Evolutionary conservation across 1,140 invertebrate species (phyloP), one percentile per base, ranked within the genome.

Genomic region (Musca vetustissima): DNA sequence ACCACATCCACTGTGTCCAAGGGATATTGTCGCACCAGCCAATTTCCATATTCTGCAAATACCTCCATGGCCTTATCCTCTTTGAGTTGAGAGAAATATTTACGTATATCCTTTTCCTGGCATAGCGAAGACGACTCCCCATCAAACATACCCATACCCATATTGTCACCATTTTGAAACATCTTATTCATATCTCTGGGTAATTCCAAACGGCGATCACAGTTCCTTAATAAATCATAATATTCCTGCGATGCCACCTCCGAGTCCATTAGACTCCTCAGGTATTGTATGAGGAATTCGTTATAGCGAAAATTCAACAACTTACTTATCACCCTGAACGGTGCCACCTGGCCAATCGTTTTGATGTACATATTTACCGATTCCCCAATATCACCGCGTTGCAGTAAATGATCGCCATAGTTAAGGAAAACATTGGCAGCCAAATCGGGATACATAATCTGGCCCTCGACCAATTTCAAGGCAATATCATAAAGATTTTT

Each of bases 1-100:
- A 21, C 19, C 2, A 36, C n/a, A 4, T 61, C 57, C 17, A 8
- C 15, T 36, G 43, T 19, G 9, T 32, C 28, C 11, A 19, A 13
- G n/a, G 57, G 28, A 61, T 61, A 61, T 11, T 36, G 25, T 19
- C 36, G 21, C 1, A 61, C 19, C 14, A 61, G 19, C 7, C 28
- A 36, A n/a, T 61, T 36, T n/a, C 57, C 57, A 61, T 36, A 61
- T 61, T 61, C 57, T 36, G n/a, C n/a, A 61, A 61, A 61, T 19
- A 61, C 32, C 11, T 57, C 24, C n/a, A 57, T 25, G 4, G 28
- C 53, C 2, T 57, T 25, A 43, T 43, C 36, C 6, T 43, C 36
- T 1, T 11, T 43, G 6, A 43, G 11, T 43, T 43, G 7, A 2
- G 36, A 43, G 11, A 43, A 43, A 43, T 11, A 43, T 43, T 43